Conservation (phyloP, 2,888 invertebrate genomes). For the Diarsia mendica region DNA sequence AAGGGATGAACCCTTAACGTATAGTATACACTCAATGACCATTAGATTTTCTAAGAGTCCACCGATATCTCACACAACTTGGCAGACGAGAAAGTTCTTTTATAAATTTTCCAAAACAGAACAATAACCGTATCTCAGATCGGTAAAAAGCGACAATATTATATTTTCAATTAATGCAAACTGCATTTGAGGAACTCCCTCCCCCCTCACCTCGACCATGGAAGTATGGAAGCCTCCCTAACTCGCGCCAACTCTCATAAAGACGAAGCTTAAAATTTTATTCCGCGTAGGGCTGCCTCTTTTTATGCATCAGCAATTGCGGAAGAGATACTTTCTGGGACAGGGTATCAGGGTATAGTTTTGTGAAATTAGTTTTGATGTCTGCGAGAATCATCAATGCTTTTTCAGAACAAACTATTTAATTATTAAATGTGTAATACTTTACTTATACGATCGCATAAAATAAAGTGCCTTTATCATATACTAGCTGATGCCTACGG, state of each 20-base stretch:
- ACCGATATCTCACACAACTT: constrained; percentile 10
- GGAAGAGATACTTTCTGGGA: neutral
- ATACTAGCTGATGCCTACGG: no score
- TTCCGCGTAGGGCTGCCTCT: constrained; percentile 50
- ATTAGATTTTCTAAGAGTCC: neutral
- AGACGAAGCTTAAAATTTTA: constrained; percentile 63
- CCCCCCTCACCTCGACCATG: constrained; percentile 3
- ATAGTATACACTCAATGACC: neutral
- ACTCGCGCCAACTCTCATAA: constrained; percentile 63
- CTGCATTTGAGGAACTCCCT: constrained; percentile 60
- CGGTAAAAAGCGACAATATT: constrained; percentile 62
- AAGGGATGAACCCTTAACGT: neutral
- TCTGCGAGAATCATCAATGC: neutral
- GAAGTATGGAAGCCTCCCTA: constrained; percentile 44
- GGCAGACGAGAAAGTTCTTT: constrained; percentile 11
- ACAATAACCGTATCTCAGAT: constrained; percentile 61
- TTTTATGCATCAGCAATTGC: neutral
- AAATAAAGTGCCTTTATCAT: no score
- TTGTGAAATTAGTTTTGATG: no score
- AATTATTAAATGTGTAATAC: neutral
- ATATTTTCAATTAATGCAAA: constrained; percentile 68
- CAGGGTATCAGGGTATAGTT: neutral
- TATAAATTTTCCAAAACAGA: constrained; percentile 51
- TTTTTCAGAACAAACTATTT: neutral
- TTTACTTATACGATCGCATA: neutral